A percentile compares a stretch with the other conserved stretches of the same genome.
phyloP scores from a whole-genome alignment of 2,888 invertebrate species.

The Apotomis capreana region DNA sequence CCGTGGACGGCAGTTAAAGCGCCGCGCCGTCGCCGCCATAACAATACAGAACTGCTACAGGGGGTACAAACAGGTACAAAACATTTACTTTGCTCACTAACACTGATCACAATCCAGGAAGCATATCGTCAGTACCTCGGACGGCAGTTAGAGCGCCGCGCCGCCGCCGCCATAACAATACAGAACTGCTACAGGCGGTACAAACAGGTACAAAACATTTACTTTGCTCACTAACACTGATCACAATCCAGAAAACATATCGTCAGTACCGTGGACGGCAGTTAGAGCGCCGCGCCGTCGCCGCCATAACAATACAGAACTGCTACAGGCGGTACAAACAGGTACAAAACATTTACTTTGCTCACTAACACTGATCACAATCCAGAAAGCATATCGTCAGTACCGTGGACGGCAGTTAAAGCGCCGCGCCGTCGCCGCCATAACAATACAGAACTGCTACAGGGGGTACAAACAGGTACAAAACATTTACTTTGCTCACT shows the following conservation, averaged over 20 bases:
- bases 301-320: slow-evolving; percentile 97
- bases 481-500: too few relatives aligned
- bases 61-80: slow-evolving; percentile 75
- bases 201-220: slow-evolving; percentile 84
- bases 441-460: slow-evolving; percentile 99
- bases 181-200: slow-evolving; percentile 98
- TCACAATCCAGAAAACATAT: slow-evolving; percentile 98
- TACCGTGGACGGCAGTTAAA: slow-evolving; percentile 96
- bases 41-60: slow-evolving; percentile 99
- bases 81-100: too few relatives aligned
- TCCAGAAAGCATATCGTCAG: slow-evolving; percentile 98
- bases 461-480: slow-evolving; percentile 92
- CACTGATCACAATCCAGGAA: slow-evolving; percentile 95
- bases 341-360: slow-evolving; percentile 59
- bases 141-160: slow-evolving; percentile 92
- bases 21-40: slow-evolving; percentile 76
- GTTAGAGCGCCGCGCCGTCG: slow-evolving; percentile 92
- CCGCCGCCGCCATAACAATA: slow-evolving; percentile 95
- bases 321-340: slow-evolving; percentile 97
- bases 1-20: slow-evolving; percentile 93
- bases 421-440: slow-evolving; percentile 94
- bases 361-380: slow-evolving; percentile 93
- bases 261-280: slow-evolving; percentile 96
- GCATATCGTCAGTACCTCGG: slow-evolving; percentile 98
- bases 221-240: slow-evolving; percentile 86